phyloP scores from a whole-genome alignment of 2,888 invertebrate genomes.

The Salticus scenicus region DNA sequence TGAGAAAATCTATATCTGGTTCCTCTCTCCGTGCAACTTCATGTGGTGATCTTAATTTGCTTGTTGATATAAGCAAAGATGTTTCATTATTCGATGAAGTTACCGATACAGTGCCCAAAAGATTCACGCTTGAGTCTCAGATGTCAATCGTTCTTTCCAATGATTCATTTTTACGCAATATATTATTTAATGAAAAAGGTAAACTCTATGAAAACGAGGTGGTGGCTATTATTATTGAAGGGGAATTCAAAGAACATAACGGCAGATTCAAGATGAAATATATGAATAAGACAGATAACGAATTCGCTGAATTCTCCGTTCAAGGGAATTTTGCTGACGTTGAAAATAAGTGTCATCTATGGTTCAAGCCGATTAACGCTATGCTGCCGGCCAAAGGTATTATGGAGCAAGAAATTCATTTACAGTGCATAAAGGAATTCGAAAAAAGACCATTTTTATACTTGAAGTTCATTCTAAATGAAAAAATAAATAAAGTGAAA shows the following conservation, averaged over 20 bases:
- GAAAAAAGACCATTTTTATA: background rate
- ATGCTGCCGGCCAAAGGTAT: background rate
- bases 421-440: constrained; percentile 40
- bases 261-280: constrained; percentile 26
- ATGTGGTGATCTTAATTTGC: background rate
- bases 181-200: constrained; percentile 32
- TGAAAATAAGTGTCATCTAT: background rate
- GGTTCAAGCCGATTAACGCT: background rate
- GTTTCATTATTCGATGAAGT: background rate
- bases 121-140: no score
- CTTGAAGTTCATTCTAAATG: background rate
- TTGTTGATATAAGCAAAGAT: background rate
- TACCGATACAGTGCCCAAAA: no score
- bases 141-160: no score
- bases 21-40: background rate
- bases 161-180: background rate
- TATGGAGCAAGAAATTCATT: constrained; percentile 14
- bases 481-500: background rate
- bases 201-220: constrained; percentile 33
- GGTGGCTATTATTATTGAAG: background rate
- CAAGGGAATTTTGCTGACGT: background rate
- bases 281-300: constrained; percentile 19
- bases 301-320: background rate
- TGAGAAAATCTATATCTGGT: no score
- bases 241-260: background rate